These are phyloP conservation scores for Brienomyrus brachyistius DNA, from an alignment of 2,113 vertebrate species.

Conservation along the genomic window DNA sequence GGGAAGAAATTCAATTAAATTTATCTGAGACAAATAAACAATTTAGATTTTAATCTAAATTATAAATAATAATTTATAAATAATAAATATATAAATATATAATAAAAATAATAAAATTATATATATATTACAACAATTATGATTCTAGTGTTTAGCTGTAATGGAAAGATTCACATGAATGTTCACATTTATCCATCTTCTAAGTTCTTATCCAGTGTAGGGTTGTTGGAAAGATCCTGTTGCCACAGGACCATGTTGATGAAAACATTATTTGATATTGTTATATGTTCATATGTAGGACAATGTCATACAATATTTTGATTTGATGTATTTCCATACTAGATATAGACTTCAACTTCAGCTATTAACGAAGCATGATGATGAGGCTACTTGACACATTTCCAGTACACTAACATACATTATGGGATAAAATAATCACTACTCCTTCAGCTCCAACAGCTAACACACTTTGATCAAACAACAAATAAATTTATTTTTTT, in stretches of 20 bases:
- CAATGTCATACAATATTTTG: background rate
- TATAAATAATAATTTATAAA: too few relatives aligned
- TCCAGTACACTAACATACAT: background rate
- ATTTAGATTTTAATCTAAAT: too few relatives aligned
- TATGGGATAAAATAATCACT: background rate
- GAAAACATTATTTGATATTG: background rate
- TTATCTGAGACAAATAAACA: background rate
- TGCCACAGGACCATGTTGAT: background rate
- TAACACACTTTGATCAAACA: background rate
- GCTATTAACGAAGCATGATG: background rate
- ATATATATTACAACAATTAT: background rate
- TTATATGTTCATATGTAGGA: background rate
- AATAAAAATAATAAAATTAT: too few relatives aligned
- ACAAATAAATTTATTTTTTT: too few relatives aligned
- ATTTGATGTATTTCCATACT: background rate
- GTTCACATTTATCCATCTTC: background rate
- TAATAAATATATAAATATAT: too few relatives aligned
- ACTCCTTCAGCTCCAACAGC: background rate
- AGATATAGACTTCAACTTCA: background rate
- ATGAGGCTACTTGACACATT: background rate
- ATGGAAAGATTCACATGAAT: background rate
- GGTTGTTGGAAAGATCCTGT: background rate
- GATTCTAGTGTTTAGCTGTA: background rate
- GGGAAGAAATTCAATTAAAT: background rate
- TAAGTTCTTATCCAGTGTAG: background rate